These are phyloP conservation scores for Neoitamus cyanurus DNA, from an alignment of 2,888 invertebrate genomes.

Conservation along the genomic window DNA sequence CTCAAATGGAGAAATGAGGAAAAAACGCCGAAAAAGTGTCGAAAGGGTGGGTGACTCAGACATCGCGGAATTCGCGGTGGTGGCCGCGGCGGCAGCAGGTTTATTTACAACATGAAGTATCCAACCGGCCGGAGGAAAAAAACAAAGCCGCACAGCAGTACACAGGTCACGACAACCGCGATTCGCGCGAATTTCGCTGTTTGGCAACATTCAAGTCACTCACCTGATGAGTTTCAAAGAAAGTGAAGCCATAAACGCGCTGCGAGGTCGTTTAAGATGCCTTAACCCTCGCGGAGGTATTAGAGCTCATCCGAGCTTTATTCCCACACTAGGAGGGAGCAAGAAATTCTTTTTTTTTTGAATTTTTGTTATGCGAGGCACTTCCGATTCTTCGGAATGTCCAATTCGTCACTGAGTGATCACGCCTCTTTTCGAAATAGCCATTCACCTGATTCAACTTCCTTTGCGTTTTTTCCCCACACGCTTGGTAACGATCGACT, in stretches of 20 bases:
- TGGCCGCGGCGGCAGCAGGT: conserved; percentile 7
- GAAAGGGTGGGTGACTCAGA: conserved; percentile 42
- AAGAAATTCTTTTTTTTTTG: neutral
- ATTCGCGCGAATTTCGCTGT: neutral
- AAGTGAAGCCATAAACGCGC: conserved; percentile 29
- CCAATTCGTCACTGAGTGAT: conserved; percentile 35
- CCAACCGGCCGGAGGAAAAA: neutral
- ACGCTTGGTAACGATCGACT: neutral
- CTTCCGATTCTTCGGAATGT: conserved; percentile 33
- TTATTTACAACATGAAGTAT: conserved; percentile 4
- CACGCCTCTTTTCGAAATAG: conserved; percentile 6
- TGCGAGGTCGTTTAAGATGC: neutral
- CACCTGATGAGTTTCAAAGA: conserved; percentile 15
- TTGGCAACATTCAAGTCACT: conserved; percentile 5
- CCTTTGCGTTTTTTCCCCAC: conserved; percentile 8
- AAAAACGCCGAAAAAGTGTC: neutral
- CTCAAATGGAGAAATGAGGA: neutral
- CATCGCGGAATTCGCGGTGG: conserved; percentile 23
- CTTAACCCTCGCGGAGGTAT: neutral
- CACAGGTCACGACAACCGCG: neutral
- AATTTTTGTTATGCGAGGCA: conserved; percentile 16
- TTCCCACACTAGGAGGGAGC: conserved; percentile 21
- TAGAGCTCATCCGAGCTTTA: neutral
- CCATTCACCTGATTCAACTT: conserved; percentile 39
- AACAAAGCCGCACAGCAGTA: neutral